Conservation (phyloP, 2,888 invertebrate genomes). For the Phoenoteleia sp. region DNA sequence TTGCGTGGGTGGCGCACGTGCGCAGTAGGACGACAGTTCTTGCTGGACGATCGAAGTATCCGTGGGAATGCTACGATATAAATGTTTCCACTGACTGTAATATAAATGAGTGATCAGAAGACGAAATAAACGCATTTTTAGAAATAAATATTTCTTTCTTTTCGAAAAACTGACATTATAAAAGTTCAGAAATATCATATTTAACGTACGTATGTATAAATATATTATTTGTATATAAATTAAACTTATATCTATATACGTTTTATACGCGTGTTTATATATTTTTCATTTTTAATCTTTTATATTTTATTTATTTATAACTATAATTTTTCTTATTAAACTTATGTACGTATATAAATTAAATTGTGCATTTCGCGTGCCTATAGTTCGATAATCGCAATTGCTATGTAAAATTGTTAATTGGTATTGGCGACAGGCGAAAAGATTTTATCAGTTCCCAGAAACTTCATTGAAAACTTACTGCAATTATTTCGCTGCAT, state of each 20-base stretch:
- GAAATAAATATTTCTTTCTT: too few species aligned
- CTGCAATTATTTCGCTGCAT: constrained; percentile 53
- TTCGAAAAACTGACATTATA: too few species aligned
- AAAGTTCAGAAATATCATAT: too few species aligned
- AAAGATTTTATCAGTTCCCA: constrained; percentile 61
- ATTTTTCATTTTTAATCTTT: too few species aligned
- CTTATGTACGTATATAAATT: not conserved
- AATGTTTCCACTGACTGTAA: constrained; percentile 62
- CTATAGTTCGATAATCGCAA: constrained; percentile 46
- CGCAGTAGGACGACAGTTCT: constrained; percentile 56
- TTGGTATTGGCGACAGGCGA: constrained; percentile 25
- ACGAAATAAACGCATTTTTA: constrained; percentile 40
- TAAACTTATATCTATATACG: too few species aligned
- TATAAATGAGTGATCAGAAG: constrained; percentile 47
- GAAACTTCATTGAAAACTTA: constrained; percentile 57
- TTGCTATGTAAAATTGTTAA: constrained; percentile 57
- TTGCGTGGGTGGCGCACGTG: constrained; percentile 51
- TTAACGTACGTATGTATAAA: too few species aligned
- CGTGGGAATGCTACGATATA: constrained; percentile 51
- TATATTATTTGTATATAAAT: too few species aligned
- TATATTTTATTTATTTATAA: too few species aligned
- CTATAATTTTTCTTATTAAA: too few species aligned
- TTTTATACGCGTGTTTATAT: too few species aligned
- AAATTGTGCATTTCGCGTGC: constrained; percentile 10
- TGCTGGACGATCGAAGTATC: constrained; percentile 56